Percentiles rank a stretch among this genome's conserved stretches.
These are phyloP conservation scores for Erebia epiphron DNA, from an alignment of 2,888 invertebrate genomes.

Conservation along the genomic window DNA sequence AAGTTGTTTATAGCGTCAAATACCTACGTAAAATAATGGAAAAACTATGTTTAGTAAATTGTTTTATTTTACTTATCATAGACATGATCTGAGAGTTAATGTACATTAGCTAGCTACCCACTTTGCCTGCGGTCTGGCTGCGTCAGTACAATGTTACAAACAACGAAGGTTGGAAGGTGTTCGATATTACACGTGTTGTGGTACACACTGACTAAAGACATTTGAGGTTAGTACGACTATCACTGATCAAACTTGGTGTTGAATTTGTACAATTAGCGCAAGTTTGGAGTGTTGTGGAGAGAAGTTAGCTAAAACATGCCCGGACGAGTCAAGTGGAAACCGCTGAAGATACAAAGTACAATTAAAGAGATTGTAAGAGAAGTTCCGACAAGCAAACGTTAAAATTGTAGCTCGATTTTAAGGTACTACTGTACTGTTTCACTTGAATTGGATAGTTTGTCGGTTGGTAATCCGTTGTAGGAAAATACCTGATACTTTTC, in stretches of 20 bases:
- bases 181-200: slow-evolving; percentile 34
- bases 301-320: slow-evolving; percentile 5
- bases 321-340: not conserved
- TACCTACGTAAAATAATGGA: no score
- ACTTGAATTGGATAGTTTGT: no score
- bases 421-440: not conserved
- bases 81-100: no score
- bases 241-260: slow-evolving; percentile 10
- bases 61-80: no score
- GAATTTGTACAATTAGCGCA: slow-evolving; percentile 16
- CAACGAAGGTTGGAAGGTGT: slow-evolving; percentile 29
- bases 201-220: slow-evolving; percentile 19
- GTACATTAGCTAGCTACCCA: no score
- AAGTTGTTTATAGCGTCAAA: no score
- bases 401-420: not conserved
- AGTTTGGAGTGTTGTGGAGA: slow-evolving; percentile 10
- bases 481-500: no score
- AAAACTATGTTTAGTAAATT: no score
- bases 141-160: not conserved
- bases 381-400: not conserved
- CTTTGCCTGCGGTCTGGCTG: no score
- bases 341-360: not conserved
- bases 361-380: not conserved
- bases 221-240: slow-evolving; percentile 24
- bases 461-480: no score